These are phyloP conservation scores for Sinopyrophorus schimmeli DNA, from an alignment of 2,888 invertebrate species.

Conservation along the genomic window DNA sequence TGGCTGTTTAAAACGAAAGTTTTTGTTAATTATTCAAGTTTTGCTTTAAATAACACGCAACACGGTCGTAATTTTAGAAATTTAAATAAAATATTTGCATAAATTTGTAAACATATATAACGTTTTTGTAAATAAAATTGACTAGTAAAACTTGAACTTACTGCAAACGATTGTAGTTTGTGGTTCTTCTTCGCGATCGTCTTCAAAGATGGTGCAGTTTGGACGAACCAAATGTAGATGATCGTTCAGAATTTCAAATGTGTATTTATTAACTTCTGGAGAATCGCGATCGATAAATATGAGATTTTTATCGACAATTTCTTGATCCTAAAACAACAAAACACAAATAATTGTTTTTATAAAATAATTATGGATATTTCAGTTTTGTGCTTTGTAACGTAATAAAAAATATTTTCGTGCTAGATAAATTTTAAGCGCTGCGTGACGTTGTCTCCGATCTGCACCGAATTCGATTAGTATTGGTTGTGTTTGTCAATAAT, in stretches of 20 bases:
- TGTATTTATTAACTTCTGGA: constrained; percentile 52
- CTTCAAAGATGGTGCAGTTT: constrained; percentile 48
- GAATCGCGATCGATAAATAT: constrained; percentile 56
- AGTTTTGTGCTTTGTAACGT: not conserved
- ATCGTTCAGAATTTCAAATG: constrained; percentile 50
- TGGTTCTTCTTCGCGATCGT: constrained; percentile 41
- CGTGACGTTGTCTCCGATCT: too few relatives aligned
- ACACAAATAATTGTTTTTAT: too few relatives aligned
- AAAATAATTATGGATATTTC: too few relatives aligned
- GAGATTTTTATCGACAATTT: constrained; percentile 48
- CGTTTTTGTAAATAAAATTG: not conserved
- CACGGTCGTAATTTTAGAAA: too few relatives aligned
- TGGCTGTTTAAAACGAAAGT: too few relatives aligned
- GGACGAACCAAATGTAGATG: constrained; percentile 50
- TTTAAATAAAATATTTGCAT: constrained; percentile 1
- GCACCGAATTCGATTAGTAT: too few relatives aligned
- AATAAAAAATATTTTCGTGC: too few relatives aligned
- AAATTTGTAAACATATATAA: not conserved
- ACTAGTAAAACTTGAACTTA: too few relatives aligned
- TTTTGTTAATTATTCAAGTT: constrained; percentile 13
- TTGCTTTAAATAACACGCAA: constrained; percentile 7
- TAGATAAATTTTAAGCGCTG: too few relatives aligned
- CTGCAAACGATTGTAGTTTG: constrained; percentile 48
- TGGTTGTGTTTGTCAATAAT: too few relatives aligned
- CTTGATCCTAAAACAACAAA: constrained; percentile 47